Base-by-base conservation (phyloP, 2,888 invertebrate genomes). In the Nebria salina region DNA sequence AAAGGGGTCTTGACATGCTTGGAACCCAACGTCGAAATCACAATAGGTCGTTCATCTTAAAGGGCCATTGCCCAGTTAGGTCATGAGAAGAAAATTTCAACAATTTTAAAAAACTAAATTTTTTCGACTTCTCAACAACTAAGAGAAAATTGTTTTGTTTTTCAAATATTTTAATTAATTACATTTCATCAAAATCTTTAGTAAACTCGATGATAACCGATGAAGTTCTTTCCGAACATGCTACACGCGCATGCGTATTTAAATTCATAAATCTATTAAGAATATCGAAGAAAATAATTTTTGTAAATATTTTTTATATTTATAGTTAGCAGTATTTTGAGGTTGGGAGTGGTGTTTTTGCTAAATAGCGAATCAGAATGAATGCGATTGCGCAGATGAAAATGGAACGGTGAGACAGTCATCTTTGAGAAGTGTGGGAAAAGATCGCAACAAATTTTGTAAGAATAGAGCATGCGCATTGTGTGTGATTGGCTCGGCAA, bases 381-480 rank as follows among this genome's bases (percentile, higher is more conserved):
- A 54, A 4, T 54, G 54, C 54, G 54, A 54, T 54, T 54, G 54
- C 54, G 4, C 54, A 54, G 54, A 54, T 11, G 54, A 54, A 54
- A 54, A 54, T 13, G 54, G 13, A 54, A 54, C 54, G 54, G 13
- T 11, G 54, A 54, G 54, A 54, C 54, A 54, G 54, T 54, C 54
- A 11, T 54, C 11, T 54, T 54, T 54, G 54, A 54, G 54, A 54
- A 54, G 54, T 54, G 54, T 54, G 54, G 54, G 54, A 54, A 54
- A 54, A 54, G 54, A 54, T 54, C 54, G 54, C 13, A 54, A 54
- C 54, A 13, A 54, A 54, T 7, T 54, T 34, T 54, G 7, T 54
- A 54, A 54, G 54, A 54, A 54, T 54, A 54, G 54, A 54, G 54
- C 54, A 54, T 54, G 54, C 54, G 54, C 54, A 54, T 54, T 54